A percentile compares a stretch with the other conserved stretches of the same genome.
Evolutionary conservation across 2,888 invertebrate species (phyloP).

Genomic region (Liopterus haemorrhoidalis): DNA sequence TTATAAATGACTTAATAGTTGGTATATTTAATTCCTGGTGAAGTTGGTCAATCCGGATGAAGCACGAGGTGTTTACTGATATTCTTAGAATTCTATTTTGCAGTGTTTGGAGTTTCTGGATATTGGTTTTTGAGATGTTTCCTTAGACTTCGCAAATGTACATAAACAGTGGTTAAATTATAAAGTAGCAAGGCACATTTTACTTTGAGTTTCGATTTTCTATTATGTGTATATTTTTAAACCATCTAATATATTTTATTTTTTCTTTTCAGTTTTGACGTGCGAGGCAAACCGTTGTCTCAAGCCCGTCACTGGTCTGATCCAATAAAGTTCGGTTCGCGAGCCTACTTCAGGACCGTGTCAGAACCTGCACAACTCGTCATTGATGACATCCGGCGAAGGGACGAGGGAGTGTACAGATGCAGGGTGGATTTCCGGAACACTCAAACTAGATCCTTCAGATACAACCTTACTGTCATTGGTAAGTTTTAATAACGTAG

Average conservation of each 20-base stretch:
- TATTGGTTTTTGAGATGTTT: too few relatives aligned
- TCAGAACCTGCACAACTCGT: slow-evolving; percentile 76
- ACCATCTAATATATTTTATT: slow-evolving; percentile 15
- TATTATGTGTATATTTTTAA: slow-evolving; percentile 16
- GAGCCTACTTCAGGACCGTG: slow-evolving; percentile 76
- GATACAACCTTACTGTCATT: slow-evolving; percentile 84
- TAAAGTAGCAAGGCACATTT: too few relatives aligned
- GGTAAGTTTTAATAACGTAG: slow-evolving; percentile 57
- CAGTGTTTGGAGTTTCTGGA: slow-evolving; percentile 26
- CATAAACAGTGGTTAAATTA: too few relatives aligned
- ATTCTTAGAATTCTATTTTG: too few relatives aligned
- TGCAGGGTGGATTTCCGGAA: slow-evolving; percentile 87
- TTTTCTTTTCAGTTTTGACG: slow-evolving; percentile 68
- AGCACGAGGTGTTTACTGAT: too few relatives aligned
- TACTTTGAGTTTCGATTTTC: slow-evolving; percentile 21
- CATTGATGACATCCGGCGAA: slow-evolving; percentile 75
- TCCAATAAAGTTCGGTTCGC: slow-evolving; percentile 76
- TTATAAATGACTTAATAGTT: too few relatives aligned
- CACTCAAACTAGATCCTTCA: slow-evolving; percentile 82
- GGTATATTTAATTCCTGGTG: too few relatives aligned
- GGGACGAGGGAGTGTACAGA: slow-evolving; percentile 84
- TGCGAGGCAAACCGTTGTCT: slow-evolving; percentile 72
- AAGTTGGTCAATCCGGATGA: too few relatives aligned
- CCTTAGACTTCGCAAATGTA: too few relatives aligned
- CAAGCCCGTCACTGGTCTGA: slow-evolving; percentile 82